Evolutionary conservation across 2,113 vertebrate species (phyloP).

Genomic region (Alethe diademata): DNA sequence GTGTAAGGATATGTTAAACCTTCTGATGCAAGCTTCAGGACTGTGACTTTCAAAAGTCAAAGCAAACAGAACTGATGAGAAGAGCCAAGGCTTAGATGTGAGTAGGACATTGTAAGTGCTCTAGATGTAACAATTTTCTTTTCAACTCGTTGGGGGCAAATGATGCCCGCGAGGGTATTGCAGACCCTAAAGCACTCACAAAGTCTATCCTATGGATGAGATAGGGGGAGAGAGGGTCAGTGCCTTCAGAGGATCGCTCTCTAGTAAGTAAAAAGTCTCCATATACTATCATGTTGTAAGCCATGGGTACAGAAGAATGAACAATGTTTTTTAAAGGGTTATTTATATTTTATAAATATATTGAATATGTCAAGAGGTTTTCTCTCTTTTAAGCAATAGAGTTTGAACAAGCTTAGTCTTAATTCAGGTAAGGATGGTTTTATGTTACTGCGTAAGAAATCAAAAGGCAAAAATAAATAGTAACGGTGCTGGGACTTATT

Average conservation of each 20-base stretch:
- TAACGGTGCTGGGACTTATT: not conserved
- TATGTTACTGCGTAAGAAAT: conserved; percentile 30
- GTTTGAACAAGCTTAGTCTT: conserved; percentile 46
- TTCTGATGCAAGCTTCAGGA: not conserved
- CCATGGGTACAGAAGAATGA: not conserved
- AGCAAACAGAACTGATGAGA: not conserved
- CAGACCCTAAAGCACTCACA: conserved; percentile 57
- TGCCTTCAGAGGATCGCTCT: conserved; percentile 30
- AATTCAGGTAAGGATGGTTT: conserved; percentile 63
- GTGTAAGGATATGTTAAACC: conserved; percentile 47
- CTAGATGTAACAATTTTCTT: conserved; percentile 4
- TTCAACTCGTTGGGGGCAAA: conserved; percentile 40
- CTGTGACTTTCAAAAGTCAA: not conserved
- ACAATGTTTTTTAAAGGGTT: not conserved
- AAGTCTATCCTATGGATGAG: conserved; percentile 57
- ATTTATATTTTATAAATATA: conserved; percentile 8
- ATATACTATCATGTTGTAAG: not conserved
- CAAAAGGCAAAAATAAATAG: conserved; percentile 13
- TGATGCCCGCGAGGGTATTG: conserved; percentile 23
- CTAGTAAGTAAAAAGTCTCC: conserved; percentile 57
- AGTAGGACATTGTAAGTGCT: conserved; percentile 47
- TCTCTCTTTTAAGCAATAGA: conserved; percentile 49
- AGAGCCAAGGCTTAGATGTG: not conserved
- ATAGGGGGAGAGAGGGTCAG: conserved; percentile 58
- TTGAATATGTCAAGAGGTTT: conserved; percentile 27